A percentile compares a stretch with the other conserved stretches of the same genome.
phyloP scores from a whole-genome alignment of 2,888 invertebrate genomes.

The Drosophila cyrtoloma region DNA sequence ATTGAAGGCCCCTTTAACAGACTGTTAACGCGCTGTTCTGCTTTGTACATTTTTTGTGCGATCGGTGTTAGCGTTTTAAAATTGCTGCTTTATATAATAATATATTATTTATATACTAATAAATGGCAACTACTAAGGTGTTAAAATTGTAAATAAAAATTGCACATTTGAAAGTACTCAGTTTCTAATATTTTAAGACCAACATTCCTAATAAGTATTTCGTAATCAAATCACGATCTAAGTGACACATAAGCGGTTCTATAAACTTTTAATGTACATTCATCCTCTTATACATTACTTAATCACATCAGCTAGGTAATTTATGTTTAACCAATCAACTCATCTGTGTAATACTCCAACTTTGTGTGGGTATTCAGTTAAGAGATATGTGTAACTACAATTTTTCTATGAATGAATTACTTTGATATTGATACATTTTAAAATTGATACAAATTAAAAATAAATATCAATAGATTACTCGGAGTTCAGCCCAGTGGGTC shows the following conservation, averaged over 20 bases:
- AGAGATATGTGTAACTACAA: not conserved
- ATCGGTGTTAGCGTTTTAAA: not conserved
- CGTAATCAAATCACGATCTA: too few relatives aligned
- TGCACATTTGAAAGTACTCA: not conserved
- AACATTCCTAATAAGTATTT: not conserved
- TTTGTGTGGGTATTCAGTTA: not conserved
- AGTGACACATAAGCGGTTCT: not conserved
- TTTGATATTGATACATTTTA: too few relatives aligned
- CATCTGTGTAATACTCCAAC: not conserved
- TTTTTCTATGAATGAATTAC: constrained; percentile 2
- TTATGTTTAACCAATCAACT: constrained; percentile 6
- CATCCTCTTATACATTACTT: not conserved
- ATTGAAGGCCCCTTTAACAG: constrained; percentile 11
- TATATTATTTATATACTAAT: not conserved
- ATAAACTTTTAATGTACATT: not conserved
- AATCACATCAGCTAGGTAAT: not conserved
- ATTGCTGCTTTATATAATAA: not conserved
- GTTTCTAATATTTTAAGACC: not conserved
- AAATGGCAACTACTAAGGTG: not conserved
- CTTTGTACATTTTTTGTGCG: not conserved
- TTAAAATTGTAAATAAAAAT: not conserved
- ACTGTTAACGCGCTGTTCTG: not conserved
- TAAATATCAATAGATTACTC: not conserved
- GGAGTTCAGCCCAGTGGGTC: constrained; percentile 51
- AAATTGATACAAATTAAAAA: constrained; percentile 7